These are phyloP conservation scores for Sesamia inferens DNA, from an alignment of 2,888 invertebrate genomes.

Conservation along the genomic window DNA sequence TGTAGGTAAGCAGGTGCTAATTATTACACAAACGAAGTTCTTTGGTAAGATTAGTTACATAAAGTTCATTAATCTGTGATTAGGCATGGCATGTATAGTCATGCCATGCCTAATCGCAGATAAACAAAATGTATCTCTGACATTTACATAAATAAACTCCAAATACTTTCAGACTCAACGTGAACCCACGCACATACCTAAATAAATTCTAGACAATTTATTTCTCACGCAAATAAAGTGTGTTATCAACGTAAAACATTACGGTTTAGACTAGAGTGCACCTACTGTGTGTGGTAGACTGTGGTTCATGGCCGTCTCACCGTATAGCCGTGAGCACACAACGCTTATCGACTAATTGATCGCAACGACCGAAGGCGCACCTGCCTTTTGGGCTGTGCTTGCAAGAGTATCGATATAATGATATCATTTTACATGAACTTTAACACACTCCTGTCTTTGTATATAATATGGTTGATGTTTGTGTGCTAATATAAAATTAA, in stretches of 20 bases:
- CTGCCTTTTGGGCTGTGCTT: constrained; percentile 64
- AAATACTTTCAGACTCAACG: constrained; percentile 2
- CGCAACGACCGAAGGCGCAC: constrained; percentile 72
- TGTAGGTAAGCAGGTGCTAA: neutral
- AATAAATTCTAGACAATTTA: constrained; percentile 23
- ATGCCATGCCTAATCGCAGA: no score
- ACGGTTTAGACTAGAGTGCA: constrained; percentile 41
- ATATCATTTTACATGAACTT: neutral
- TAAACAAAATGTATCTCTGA: neutral
- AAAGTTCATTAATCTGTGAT: no score
- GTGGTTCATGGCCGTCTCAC: constrained; percentile 54
- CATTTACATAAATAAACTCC: constrained; percentile 11
- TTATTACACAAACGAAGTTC: no score
- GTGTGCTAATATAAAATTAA: neutral
- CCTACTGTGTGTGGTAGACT: constrained; percentile 33
- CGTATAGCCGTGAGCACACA: constrained; percentile 58
- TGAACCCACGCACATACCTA: constrained; percentile 3
- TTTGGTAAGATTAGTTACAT: neutral
- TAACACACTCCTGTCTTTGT: neutral
- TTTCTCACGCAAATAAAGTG: constrained; percentile 44
- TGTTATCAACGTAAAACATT: constrained; percentile 47
- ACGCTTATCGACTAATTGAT: constrained; percentile 84
- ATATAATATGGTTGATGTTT: neutral
- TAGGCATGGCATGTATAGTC: no score
- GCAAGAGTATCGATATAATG: constrained; percentile 16